Evolutionary conservation across 2,113 vertebrate species (phyloP), one percentile per base, ranked within the genome.

Genomic region (Nothobranchius kuhntae): DNA sequence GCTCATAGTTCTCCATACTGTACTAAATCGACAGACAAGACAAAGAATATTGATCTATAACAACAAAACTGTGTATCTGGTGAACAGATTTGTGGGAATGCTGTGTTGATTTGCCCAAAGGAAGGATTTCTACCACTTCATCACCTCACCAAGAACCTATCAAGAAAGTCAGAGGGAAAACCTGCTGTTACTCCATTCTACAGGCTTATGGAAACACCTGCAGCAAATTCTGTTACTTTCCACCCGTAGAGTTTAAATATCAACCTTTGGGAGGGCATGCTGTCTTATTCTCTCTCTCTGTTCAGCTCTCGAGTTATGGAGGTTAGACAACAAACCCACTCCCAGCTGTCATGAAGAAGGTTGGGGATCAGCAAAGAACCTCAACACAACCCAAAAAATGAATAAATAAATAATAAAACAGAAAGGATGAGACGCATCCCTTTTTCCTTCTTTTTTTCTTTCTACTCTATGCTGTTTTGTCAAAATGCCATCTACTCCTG

Each of bases 311-410:
- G 50, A 64, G 71, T 73, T 68, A 54, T 63, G 61, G 40, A 68
- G 61, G 69, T 70, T 59, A 82, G 65, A 83, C 84, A 81, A 83
- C 75, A 80, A 81, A 83, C 85, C 78, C 74, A 78, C 71, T 65
- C 70, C 80, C 50, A 75, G 72, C 78, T 71, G 68, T 69, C 57
- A 78, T 52, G 80, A 83, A 86, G 68, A 80, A 65, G 79, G 70
- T 81, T 71, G 71, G 61, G 53, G 75, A 73, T 75, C 58, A 53
- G 81, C 11, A 84, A 80, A 75, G 50, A 58, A 66, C 52, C 3
- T 11, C 36, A 24, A 17, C 50, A 4, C 42, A 36, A 40, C 53
- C 13, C 21, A 21, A 30, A 65, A 46, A 57, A 14, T 52, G n/a
- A 17, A 0, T 12, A 69, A n/a, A 0, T 30, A 30, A 48, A 73